phyloP scores from a whole-genome alignment of 2,797 vertebrate genomes.

The Sylvia borin region DNA sequence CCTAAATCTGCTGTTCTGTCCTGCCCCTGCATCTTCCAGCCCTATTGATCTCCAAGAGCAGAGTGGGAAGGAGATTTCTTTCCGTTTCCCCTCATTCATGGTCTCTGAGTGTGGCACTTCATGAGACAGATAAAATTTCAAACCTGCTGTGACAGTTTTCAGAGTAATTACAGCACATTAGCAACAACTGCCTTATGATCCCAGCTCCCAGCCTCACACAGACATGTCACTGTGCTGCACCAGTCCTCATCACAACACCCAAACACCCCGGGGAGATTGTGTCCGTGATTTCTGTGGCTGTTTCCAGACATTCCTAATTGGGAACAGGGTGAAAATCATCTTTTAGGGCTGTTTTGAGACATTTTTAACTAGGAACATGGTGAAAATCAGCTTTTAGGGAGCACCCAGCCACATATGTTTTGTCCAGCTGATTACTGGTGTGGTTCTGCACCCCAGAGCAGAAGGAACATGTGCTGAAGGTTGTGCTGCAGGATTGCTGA shows the following conservation, averaged over 20 bases:
- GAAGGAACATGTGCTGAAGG: too few relatives aligned
- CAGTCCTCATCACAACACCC: not conserved
- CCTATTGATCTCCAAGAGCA: not conserved
- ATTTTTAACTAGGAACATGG: not conserved
- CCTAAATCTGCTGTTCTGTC: not conserved
- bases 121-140: not conserved
- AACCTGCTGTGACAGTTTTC: not conserved
- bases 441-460: rapidly evolving
- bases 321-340: not conserved
- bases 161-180: not conserved
- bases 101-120: not conserved
- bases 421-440: not conserved
- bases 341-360: not conserved
- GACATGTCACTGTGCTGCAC: not conserved
- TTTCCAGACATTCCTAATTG: not conserved
- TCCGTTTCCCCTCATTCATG: not conserved
- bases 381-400: not conserved
- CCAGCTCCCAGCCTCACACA: not conserved
- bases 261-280: rapidly evolving
- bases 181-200: not conserved
- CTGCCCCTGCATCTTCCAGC: not conserved
- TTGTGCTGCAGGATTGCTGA: not conserved
- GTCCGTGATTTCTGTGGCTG: not conserved
- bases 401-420: not conserved
- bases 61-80: not conserved